Conservation (phyloP, 2,888 invertebrate genomes). For the Drosophila monieri region DNA sequence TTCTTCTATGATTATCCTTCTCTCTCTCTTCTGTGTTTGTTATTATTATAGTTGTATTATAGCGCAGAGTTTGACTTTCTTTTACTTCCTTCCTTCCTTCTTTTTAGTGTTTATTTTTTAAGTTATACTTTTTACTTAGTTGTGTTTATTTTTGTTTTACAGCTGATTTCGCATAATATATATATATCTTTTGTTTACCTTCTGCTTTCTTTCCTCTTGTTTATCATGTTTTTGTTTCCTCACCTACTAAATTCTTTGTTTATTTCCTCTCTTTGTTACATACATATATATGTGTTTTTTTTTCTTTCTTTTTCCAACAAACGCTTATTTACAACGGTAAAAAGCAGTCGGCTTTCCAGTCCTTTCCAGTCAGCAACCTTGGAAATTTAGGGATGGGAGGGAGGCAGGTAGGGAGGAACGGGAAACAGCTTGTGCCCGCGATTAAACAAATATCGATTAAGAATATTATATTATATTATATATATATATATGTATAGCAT, state of each 20-base stretch:
- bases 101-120: not conserved
- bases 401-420: no score
- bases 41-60: not conserved
- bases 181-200: not conserved
- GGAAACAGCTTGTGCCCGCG: constrained; percentile 6
- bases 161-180: constrained; percentile 4
- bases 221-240: constrained; percentile 13
- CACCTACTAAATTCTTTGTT: no score
- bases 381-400: no score
- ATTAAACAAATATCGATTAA: constrained; percentile 32
- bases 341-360: constrained; percentile 11
- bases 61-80: constrained; percentile 13
- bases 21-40: not conserved
- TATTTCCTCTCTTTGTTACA: not conserved
- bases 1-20: constrained; percentile 3
- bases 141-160: constrained; percentile 13
- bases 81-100: constrained; percentile 2
- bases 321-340: constrained; percentile 38
- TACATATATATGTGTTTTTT: constrained; percentile 3
- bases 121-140: constrained; percentile 34
- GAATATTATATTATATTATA: constrained; percentile 21
- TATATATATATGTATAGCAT: constrained; percentile 17
- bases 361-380: no score
- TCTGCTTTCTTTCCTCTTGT: not conserved
- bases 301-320: constrained; percentile 21